These are phyloP conservation scores for Acleris literana DNA, from an alignment of 2,888 invertebrate genomes.

Conservation along the genomic window DNA sequence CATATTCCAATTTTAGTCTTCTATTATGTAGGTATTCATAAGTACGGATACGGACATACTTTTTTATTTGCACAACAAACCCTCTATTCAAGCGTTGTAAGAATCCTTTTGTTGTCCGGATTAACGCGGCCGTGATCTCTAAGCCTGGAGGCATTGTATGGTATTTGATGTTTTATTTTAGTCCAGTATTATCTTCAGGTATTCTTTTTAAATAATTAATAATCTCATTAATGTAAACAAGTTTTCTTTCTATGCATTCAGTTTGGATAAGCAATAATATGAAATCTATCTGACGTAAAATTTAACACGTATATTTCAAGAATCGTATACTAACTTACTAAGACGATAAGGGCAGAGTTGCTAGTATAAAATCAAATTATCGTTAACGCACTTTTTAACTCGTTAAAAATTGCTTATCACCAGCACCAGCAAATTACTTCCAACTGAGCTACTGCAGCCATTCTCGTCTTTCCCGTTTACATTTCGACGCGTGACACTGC, in stretches of 20 bases:
- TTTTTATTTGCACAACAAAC: slow-evolving; percentile 33
- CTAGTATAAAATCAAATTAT: no score
- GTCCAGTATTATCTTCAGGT: background rate
- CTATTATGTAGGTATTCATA: slow-evolving; percentile 27
- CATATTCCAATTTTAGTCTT: background rate
- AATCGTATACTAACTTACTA: no score
- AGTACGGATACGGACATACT: slow-evolving; percentile 8
- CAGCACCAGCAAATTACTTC: slow-evolving; percentile 15
- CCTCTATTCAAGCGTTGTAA: slow-evolving; percentile 23
- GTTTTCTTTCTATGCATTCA: no score
- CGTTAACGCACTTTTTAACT: background rate
- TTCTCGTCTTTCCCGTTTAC: slow-evolving; percentile 28
- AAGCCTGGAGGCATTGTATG: slow-evolving; percentile 15
- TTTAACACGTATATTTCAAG: no score
- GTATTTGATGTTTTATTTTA: slow-evolving; percentile 12
- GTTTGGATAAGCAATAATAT: no score
- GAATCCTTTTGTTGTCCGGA: slow-evolving; percentile 30
- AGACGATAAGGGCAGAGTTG: no score
- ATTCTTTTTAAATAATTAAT: background rate
- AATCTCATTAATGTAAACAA: no score
- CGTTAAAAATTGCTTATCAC: background rate
- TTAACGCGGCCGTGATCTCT: slow-evolving; percentile 24
- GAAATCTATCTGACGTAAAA: no score
- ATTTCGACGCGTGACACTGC: slow-evolving; percentile 49
- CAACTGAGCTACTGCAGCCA: slow-evolving; percentile 12